Conservation (phyloP, 2,113 vertebrate genomes). For the Nanorana parkeri region DNA sequence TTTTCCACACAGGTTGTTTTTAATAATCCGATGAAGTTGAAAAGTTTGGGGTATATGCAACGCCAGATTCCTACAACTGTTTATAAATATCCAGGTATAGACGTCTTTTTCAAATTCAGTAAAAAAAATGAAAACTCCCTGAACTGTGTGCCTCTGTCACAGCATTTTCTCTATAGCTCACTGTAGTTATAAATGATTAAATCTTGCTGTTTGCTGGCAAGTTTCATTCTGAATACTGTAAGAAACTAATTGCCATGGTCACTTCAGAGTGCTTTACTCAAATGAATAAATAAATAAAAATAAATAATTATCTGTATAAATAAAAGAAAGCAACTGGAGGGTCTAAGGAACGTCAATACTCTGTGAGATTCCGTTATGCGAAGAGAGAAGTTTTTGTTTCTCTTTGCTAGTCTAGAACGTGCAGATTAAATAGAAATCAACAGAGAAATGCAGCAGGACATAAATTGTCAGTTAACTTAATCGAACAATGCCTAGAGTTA, state of each 20-base stretch:
- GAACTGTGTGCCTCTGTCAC: background rate
- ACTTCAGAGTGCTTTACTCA: background rate
- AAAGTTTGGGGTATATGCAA: constrained; percentile 42
- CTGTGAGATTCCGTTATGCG: too few relatives aligned
- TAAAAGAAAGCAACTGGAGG: too few relatives aligned
- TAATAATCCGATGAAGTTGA: constrained; percentile 47
- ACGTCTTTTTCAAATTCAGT: background rate
- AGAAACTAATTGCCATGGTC: background rate
- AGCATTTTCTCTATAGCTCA: constrained; percentile 9
- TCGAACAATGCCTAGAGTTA: too few relatives aligned
- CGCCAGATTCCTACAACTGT: background rate
- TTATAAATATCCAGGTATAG: constrained; percentile 9
- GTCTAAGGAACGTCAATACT: too few relatives aligned
- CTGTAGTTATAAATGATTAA: constrained; percentile 4
- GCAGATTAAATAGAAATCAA: too few relatives aligned
- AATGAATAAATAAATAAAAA: background rate
- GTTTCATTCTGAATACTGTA: constrained; percentile 9
- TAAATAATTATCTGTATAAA: too few relatives aligned
- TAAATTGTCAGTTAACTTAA: too few relatives aligned
- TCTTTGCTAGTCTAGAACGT: too few relatives aligned
- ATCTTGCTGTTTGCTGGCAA: background rate
- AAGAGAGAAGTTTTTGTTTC: too few relatives aligned
- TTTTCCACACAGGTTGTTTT: constrained; percentile 45
- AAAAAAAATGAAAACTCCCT: background rate
- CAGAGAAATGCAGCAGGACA: too few relatives aligned